These are phyloP conservation scores for Orcinus orca DNA, from an alignment of 2,113 vertebrate genomes.

Conservation along the genomic window DNA sequence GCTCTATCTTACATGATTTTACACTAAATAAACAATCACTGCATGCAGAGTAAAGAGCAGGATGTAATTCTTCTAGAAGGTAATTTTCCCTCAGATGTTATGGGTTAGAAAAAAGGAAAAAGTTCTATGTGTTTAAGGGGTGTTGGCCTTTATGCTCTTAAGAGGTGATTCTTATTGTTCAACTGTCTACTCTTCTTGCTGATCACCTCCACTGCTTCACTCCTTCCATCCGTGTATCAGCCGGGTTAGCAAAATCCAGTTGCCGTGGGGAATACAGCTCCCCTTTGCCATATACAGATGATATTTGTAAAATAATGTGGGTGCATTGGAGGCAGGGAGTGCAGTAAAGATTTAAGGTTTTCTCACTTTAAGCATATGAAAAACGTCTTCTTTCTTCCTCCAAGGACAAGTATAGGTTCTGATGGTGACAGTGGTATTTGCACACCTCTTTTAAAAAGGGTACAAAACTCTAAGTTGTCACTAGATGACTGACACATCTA, in stretches of 20 bases:
- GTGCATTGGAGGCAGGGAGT: accelerated
- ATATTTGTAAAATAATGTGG: background rate
- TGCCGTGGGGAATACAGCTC: accelerated
- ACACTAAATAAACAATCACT: constrained; percentile 48
- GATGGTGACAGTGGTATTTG: background rate
- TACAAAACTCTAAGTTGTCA: background rate
- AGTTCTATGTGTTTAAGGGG: background rate
- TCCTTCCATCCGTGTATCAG: accelerated
- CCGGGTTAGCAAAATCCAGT: background rate
- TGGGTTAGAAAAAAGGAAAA: background rate
- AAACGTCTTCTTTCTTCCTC: background rate
- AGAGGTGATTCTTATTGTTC: background rate
- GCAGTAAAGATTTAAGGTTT: background rate
- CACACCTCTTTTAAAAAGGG: background rate
- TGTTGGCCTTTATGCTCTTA: background rate
- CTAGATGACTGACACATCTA: background rate
- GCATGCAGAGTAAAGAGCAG: background rate
- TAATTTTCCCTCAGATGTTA: background rate
- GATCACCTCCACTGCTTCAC: background rate
- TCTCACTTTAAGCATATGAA: background rate
- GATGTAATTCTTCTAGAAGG: background rate
- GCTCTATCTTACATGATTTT: constrained; percentile 38
- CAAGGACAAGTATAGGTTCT: background rate
- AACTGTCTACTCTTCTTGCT: accelerated
- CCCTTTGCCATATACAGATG: no score